A percentile compares a stretch with the other conserved stretches of the same genome.
phyloP scores from a whole-genome alignment of 2,888 invertebrate genomes.

The Andrena bucephala region DNA sequence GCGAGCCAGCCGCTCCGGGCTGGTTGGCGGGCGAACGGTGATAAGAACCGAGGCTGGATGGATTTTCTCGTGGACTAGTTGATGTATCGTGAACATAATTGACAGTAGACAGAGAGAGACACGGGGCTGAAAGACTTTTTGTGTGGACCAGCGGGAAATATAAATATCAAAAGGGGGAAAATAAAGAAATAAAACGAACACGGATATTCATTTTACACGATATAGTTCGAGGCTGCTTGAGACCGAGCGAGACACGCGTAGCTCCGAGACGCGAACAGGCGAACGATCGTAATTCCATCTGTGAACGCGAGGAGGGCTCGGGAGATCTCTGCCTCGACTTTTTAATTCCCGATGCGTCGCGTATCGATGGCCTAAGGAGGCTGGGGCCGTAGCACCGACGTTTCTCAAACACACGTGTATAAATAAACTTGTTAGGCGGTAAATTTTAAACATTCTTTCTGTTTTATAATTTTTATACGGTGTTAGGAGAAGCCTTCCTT shows the following conservation, averaged over 20 bases:
- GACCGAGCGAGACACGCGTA: conserved; percentile 41
- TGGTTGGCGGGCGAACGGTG: conserved; percentile 55
- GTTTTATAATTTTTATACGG: conserved; percentile 82
- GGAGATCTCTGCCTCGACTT: conserved; percentile 24
- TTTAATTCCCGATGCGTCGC: conserved; percentile 63
- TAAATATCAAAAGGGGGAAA: conserved; percentile 40
- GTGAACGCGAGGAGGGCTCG: conserved; percentile 20
- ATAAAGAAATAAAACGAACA: neutral
- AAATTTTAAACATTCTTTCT: conserved; percentile 77
- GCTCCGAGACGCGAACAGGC: conserved; percentile 26
- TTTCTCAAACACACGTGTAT: conserved; percentile 73
- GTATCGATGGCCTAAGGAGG: conserved; percentile 79
- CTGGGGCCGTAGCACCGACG: conserved; percentile 73
- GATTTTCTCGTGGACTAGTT: conserved; percentile 58
- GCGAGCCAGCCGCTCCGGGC: conserved; percentile 52
- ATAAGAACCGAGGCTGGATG: conserved; percentile 57
- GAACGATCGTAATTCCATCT: conserved; percentile 36
- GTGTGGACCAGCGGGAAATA: conserved; percentile 61
- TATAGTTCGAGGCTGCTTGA: conserved; percentile 53
- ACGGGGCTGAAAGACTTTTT: conserved; percentile 50
- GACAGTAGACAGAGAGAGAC: conserved; percentile 42
- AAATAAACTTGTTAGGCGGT: conserved; percentile 77
- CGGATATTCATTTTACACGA: conserved; percentile 51
- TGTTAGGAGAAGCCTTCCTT: conserved; percentile 74
- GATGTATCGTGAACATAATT: conserved; percentile 52